Evolutionary conservation across 2,113 vertebrate species (phyloP).

Genomic region (Bettongia penicillata): DNA sequence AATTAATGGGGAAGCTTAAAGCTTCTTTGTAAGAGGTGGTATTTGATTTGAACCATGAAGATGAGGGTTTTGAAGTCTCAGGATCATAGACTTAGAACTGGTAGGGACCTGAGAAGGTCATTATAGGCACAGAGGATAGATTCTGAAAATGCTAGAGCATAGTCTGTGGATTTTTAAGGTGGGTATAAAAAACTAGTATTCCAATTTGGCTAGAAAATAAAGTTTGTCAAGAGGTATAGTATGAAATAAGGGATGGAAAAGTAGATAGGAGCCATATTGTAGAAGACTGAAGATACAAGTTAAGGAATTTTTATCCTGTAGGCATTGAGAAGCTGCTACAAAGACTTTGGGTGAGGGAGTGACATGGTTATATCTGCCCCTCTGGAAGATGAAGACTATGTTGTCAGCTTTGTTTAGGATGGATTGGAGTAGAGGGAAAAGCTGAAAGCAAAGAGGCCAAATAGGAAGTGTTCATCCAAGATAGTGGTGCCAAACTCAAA

Average conservation of each 20-base stretch:
- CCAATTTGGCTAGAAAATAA: not conserved
- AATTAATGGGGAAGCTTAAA: not conserved
- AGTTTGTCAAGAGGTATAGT: not conserved
- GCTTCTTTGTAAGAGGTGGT: not conserved
- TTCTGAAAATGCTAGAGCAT: not conserved
- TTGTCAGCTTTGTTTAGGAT: not conserved
- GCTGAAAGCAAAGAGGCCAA: not conserved
- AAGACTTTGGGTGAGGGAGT: not conserved
- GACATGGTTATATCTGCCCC: not conserved
- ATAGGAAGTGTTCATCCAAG: not conserved
- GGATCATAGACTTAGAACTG: not conserved
- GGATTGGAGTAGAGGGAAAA: not conserved
- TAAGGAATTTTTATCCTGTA: not conserved
- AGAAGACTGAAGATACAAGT: not conserved
- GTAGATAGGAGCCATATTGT: not conserved
- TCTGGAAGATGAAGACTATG: not conserved
- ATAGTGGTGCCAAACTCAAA: not conserved
- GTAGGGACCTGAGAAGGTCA: not conserved
- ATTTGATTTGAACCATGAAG: not conserved
- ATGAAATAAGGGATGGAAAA: not conserved
- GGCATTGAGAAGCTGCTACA: not conserved
- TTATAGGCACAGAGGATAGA: not conserved
- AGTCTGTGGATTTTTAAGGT: not conserved
- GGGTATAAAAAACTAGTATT: not conserved
- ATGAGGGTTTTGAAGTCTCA: not conserved